Percentiles rank a stretch among this genome's conserved stretches.
Evolutionary conservation across 2,113 vertebrate genomes (phyloP).

Genomic region (Petrocephalus zakoni): DNA sequence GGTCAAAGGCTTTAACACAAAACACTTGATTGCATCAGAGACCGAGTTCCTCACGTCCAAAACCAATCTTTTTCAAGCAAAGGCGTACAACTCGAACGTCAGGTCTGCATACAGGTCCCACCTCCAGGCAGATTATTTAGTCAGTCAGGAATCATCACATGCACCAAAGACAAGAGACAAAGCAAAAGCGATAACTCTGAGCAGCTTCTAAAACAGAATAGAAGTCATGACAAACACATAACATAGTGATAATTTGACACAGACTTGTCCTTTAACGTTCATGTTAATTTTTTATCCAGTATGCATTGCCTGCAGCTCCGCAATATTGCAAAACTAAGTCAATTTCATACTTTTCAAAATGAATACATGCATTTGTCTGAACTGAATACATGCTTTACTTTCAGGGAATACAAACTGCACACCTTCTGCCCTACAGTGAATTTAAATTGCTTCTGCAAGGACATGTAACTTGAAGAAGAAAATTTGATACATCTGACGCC

Average conservation of each 20-base stretch:
- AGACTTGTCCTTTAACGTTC: neutral
- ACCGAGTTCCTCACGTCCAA: neutral
- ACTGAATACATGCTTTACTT: constrained; percentile 3
- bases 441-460: constrained; percentile 10
- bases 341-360: constrained; percentile 11
- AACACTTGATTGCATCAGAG: neutral
- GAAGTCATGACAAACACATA: constrained; percentile 1
- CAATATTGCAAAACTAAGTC: constrained; percentile 12
- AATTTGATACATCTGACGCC: neutral
- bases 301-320: constrained; percentile 2
- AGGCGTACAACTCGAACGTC: neutral
- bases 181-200: neutral
- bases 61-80: neutral
- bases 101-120: neutral
- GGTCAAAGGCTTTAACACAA: neutral
- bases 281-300: constrained; percentile 8
- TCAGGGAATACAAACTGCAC: neutral
- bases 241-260: neutral
- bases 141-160: neutral
- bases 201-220: neutral
- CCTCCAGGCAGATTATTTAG: neutral
- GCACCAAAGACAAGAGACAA: neutral
- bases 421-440: constrained; percentile 3
- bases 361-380: constrained; percentile 10
- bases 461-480: neutral